Percentiles rank a stretch among this genome's conserved stretches.
These are phyloP conservation scores for Lymantria monacha DNA, from an alignment of 2,888 invertebrate species.

Conservation along the genomic window DNA sequence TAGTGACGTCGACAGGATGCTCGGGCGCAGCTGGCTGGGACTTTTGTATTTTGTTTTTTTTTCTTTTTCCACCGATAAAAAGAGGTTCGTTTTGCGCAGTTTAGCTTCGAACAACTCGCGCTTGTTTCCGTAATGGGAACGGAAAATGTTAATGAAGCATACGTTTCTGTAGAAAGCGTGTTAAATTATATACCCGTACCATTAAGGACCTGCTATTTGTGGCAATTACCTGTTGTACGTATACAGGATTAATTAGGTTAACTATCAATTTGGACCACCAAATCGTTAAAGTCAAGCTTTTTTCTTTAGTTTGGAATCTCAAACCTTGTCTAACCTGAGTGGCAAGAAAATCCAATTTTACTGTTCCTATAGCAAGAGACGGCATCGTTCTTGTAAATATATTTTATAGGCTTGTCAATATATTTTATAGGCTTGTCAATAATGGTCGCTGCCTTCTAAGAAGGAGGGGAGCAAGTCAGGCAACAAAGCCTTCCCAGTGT, in stretches of 20 bases:
- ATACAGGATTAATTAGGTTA: conserved; percentile 51
- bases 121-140: conserved; percentile 72
- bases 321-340: too few relatives aligned
- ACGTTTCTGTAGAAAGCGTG: conserved; percentile 51
- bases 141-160: conserved; percentile 75
- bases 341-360: too few relatives aligned
- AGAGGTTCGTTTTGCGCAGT: conserved; percentile 75
- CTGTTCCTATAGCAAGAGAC: too few relatives aligned
- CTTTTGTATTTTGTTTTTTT: conserved; percentile 66
- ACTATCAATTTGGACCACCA: conserved; percentile 32
- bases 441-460: too few relatives aligned
- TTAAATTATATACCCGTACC: conserved; percentile 55
- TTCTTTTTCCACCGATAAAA: conserved; percentile 60
- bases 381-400: too few relatives aligned
- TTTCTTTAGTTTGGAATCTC: too few relatives aligned
- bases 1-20: conserved; percentile 78
- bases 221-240: conserved; percentile 49
- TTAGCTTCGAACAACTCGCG: conserved; percentile 59
- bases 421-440: too few relatives aligned
- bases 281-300: conserved; percentile 8
- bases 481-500: too few relatives aligned
- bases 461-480: too few relatives aligned
- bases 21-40: conserved; percentile 78
- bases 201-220: conserved; percentile 50
- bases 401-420: too few relatives aligned